Conservation (phyloP, 2,888 invertebrate genomes). For the Acrobasis consociella region DNA sequence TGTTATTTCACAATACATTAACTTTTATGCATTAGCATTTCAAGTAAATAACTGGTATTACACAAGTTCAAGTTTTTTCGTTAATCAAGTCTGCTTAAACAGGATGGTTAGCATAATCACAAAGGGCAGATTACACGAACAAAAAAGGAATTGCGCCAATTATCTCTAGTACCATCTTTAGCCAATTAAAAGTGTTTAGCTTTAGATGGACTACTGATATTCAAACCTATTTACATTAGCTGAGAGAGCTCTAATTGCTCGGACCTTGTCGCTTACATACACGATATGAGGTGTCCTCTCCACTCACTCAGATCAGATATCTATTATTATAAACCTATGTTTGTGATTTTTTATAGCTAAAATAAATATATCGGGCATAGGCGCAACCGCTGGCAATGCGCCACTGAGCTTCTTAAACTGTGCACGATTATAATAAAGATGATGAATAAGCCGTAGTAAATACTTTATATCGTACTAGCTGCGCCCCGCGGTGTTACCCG, state of each 20-base stretch:
- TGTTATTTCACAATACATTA: no score
- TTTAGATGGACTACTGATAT: constrained; percentile 22
- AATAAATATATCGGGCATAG: no score
- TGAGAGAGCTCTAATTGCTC: constrained; percentile 5
- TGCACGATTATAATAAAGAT: no score
- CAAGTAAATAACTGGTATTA: neutral
- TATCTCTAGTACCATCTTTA: constrained; percentile 19
- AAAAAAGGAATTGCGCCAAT: constrained; percentile 24
- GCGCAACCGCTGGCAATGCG: no score
- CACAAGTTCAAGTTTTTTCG: neutral
- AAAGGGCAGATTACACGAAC: constrained; percentile 22
- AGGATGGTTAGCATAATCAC: constrained; percentile 12
- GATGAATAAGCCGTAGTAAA: no score
- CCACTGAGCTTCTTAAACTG: no score
- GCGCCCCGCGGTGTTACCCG: no score
- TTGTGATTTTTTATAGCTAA: no score
- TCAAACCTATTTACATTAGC: constrained; percentile 8
- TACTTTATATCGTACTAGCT: no score
- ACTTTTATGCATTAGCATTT: no score
- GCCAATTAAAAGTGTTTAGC: constrained; percentile 23
- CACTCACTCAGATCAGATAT: no score
- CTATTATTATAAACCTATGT: no score
- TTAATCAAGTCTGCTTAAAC: constrained; percentile 4
- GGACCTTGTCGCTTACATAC: constrained; percentile 8
- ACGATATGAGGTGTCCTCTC: neutral